A percentile compares a stretch with the other conserved stretches of the same genome.
phyloP scores from a whole-genome alignment of 2,113 vertebrate species.

The Petroica traversi region DNA sequence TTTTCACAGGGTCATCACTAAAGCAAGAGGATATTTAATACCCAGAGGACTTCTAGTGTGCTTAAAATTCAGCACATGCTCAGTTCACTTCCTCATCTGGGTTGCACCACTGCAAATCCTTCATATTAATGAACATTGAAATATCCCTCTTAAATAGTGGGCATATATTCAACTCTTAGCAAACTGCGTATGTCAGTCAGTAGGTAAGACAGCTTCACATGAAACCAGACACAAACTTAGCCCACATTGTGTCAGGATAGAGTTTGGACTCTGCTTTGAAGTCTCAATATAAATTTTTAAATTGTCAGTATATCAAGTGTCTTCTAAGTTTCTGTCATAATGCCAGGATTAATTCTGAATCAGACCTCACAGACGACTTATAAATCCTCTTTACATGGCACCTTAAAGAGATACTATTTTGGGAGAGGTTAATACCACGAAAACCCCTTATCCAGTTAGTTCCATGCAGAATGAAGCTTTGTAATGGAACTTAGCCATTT shows the following conservation, averaged over 20 bases:
- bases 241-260: background rate
- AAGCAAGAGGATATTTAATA: background rate
- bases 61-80: background rate
- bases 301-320: background rate
- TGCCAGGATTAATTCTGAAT: background rate
- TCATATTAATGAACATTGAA: background rate
- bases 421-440: constrained; percentile 5
- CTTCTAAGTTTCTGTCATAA: background rate
- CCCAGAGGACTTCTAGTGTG: background rate
- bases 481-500: background rate
- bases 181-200: background rate
- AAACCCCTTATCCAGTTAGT: constrained; percentile 9
- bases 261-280: background rate
- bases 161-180: background rate
- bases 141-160: background rate
- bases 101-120: background rate
- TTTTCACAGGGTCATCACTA: background rate
- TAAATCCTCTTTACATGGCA: constrained; percentile 6
- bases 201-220: background rate
- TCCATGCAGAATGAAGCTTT: background rate
- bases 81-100: background rate
- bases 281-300: background rate
- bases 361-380: background rate
- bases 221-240: background rate
- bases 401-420: constrained; percentile 8